Conservation (phyloP, 2,113 vertebrate genomes). For the Aegotheles bennettii region DNA sequence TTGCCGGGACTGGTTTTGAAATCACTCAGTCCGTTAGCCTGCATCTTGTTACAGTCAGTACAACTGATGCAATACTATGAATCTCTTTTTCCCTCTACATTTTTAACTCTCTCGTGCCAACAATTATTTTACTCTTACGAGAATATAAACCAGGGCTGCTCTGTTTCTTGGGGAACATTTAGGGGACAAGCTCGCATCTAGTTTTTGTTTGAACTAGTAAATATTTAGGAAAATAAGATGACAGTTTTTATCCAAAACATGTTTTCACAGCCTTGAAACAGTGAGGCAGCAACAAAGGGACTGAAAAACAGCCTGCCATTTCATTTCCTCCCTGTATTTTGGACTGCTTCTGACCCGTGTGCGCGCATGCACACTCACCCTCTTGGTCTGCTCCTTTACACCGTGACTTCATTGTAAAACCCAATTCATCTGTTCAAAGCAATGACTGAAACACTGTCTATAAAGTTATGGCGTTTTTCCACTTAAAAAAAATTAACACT, state of each 20-base stretch:
- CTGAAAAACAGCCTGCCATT: not conserved
- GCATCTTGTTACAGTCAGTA: constrained; percentile 12
- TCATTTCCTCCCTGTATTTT: not conserved
- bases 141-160: not conserved
- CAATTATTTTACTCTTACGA: not conserved
- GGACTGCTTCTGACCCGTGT: not conserved
- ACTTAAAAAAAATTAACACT: not conserved
- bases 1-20: not conserved
- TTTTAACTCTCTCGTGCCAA: constrained; percentile 13
- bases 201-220: not conserved
- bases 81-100: not conserved
- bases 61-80: constrained; percentile 31
- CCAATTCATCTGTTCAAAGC: constrained; percentile 34
- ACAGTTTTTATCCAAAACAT: not conserved
- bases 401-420: not conserved
- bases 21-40: not conserved
- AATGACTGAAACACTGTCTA: constrained; percentile 21
- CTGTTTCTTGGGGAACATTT: not conserved
- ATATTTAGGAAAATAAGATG: not conserved
- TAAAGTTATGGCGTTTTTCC: constrained; percentile 37
- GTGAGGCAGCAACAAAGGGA: not conserved
- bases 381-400: not conserved
- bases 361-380: not conserved
- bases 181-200: not conserved
- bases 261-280: not conserved